Evolutionary conservation across 2,797 vertebrate species (phyloP).

Genomic region (Trichosurus vulpecula): DNA sequence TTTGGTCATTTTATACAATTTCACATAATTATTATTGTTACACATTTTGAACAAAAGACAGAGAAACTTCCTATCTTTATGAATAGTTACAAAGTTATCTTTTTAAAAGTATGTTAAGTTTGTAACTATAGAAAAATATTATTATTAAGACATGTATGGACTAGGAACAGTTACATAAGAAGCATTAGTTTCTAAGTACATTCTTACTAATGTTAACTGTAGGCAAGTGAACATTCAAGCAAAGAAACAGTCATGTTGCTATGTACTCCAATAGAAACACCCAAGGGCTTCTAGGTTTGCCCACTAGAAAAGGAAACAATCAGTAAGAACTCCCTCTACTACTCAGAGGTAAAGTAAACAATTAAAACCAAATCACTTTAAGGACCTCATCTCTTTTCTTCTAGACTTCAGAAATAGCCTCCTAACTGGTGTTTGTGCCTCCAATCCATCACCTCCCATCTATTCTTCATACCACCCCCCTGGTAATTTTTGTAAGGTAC

Average conservation of each 20-base stretch:
- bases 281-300: not conserved
- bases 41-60: not conserved
- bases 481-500: not conserved
- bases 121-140: not conserved
- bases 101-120: not conserved
- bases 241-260: accelerated
- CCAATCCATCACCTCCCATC: not conserved
- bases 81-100: not conserved
- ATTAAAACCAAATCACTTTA: not conserved
- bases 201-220: accelerated
- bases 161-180: not conserved
- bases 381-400: not conserved
- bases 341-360: not conserved
- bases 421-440: not conserved
- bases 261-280: not conserved
- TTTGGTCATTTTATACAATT: not conserved
- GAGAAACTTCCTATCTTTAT: not conserved
- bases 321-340: not conserved
- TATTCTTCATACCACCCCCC: not conserved
- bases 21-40: not conserved
- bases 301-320: not conserved
- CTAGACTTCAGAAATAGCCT: not conserved
- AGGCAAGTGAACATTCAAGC: not conserved
- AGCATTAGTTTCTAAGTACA: accelerated
- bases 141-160: not conserved